phyloP scores from a whole-genome alignment of 2,113 vertebrate species.

The Hipposideros armiger region DNA sequence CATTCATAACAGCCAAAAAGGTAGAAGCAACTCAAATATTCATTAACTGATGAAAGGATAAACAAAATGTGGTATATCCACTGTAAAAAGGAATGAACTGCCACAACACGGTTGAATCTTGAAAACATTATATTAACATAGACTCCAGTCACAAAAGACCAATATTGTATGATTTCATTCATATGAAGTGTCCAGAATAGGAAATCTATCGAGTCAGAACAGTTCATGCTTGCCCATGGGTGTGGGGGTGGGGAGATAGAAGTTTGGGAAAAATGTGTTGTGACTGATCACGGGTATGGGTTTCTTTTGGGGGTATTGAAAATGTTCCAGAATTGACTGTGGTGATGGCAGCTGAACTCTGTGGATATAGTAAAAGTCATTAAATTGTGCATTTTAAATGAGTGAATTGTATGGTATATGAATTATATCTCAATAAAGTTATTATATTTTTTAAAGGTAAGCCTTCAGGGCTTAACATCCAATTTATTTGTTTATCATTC shows the following conservation, averaged over 20 bases:
- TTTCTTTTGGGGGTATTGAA: background rate
- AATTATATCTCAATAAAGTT: background rate
- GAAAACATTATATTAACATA: background rate
- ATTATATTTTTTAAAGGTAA: background rate
- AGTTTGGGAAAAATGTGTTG: background rate
- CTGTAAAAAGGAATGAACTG: background rate
- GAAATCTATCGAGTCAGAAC: background rate
- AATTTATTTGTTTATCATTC: background rate
- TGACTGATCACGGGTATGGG: background rate
- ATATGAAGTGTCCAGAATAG: background rate
- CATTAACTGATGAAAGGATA: background rate
- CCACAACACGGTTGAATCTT: background rate
- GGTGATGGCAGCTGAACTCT: background rate
- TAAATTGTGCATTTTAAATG: background rate
- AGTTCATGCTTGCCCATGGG: background rate
- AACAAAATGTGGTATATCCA: background rate
- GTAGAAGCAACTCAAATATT: background rate
- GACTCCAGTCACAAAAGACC: background rate
- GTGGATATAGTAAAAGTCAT: background rate
- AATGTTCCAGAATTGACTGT: background rate
- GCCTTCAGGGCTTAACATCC: background rate
- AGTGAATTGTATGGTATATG: background rate
- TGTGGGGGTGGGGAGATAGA: background rate
- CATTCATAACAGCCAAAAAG: background rate
- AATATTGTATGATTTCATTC: background rate